Evolutionary conservation across 2,888 invertebrate species (phyloP).

Genomic region (Charanyca ferruginea): DNA sequence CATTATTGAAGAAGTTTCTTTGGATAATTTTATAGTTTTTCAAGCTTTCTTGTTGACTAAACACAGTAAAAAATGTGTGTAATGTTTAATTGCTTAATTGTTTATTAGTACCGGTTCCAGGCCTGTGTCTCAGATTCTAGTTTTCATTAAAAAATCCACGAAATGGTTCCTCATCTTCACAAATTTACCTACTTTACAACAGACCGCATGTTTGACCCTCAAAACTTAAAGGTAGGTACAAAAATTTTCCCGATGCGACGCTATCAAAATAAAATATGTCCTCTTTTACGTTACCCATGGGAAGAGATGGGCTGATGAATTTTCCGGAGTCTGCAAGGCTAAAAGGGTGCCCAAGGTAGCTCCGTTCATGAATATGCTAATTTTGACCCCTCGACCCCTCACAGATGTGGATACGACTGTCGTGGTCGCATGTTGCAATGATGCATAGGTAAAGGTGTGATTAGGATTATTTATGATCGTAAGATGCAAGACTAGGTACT

Average conservation of each 20-base stretch:
- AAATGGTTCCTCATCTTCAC: neutral
- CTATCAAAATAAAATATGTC: slow-evolving; percentile 13
- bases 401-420: slow-evolving; percentile 15
- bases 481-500: neutral
- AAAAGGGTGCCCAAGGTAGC: slow-evolving; percentile 16
- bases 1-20: no score
- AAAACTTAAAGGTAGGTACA: neutral
- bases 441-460: slow-evolving; percentile 17
- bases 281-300: neutral
- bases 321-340: slow-evolving; percentile 16
- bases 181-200: neutral
- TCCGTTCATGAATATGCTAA: slow-evolving; percentile 48
- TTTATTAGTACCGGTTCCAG: no score
- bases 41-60: no score
- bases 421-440: slow-evolving; percentile 21
- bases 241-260: neutral
- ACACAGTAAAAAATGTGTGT: no score
- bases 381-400: slow-evolving; percentile 29
- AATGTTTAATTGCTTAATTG: no score
- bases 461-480: neutral
- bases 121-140: neutral
- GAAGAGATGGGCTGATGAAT: slow-evolving; percentile 23
- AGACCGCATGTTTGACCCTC: neutral
- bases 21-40: no score
- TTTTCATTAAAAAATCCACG: neutral